These are phyloP conservation scores for Saturnia japonica DNA, from an alignment of 2,888 invertebrate species.

Conservation along the genomic window DNA sequence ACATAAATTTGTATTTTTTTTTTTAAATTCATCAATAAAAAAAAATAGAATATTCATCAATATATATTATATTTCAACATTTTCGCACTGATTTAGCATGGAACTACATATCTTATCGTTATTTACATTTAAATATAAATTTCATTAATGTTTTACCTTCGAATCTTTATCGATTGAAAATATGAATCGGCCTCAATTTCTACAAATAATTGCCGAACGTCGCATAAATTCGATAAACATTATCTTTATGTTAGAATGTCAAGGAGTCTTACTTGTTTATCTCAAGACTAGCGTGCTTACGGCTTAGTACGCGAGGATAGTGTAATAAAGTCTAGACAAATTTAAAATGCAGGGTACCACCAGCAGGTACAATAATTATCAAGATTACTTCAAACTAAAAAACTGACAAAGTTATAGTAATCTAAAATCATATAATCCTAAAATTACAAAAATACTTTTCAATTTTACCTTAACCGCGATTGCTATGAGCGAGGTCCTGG, in stretches of 20 bases:
- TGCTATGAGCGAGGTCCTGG: too few relatives aligned
- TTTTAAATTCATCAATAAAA: neutral
- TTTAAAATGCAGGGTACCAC: neutral
- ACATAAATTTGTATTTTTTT: neutral
- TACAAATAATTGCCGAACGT: neutral
- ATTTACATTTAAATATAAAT: slow-evolving; percentile 2
- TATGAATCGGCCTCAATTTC: slow-evolving; percentile 11
- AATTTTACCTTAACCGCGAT: too few relatives aligned
- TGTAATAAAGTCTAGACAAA: slow-evolving; percentile 1
- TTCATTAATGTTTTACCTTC: slow-evolving; percentile 9
- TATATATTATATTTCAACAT: neutral
- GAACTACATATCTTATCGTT: neutral
- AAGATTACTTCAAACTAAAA: neutral
- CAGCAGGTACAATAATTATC: neutral
- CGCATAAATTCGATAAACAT: slow-evolving; percentile 1
- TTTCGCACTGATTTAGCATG: neutral
- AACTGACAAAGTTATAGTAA: too few relatives aligned
- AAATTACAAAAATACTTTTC: too few relatives aligned
- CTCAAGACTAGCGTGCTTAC: neutral
- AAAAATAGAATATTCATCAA: neutral
- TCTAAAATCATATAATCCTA: too few relatives aligned
- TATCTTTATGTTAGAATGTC: slow-evolving; percentile 11
- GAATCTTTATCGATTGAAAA: neutral
- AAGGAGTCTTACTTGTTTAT: slow-evolving; percentile 7
- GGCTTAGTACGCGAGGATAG: neutral